A percentile compares a stretch with the other conserved stretches of the same genome.
Evolutionary conservation across 2,797 vertebrate genomes (phyloP).

Genomic region (Anomalospiza imberbis): DNA sequence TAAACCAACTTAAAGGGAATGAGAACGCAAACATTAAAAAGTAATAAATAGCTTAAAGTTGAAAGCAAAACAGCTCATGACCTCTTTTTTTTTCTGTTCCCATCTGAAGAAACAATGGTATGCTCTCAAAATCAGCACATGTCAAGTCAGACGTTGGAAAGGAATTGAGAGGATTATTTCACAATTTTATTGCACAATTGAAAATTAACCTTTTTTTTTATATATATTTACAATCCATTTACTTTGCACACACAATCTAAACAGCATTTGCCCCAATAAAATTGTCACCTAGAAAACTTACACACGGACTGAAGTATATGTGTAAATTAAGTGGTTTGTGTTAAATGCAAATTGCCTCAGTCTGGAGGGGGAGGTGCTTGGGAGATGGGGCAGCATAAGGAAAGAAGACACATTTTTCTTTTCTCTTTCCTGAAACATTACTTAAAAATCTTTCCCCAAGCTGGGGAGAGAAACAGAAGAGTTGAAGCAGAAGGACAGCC

Average conservation of each 20-base stretch:
- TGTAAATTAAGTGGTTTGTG: background rate
- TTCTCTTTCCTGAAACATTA: background rate
- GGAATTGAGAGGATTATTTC: slow-evolving; percentile 52
- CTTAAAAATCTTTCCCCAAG: background rate
- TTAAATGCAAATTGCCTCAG: slow-evolving; percentile 10
- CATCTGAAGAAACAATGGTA: background rate
- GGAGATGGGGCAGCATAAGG: background rate
- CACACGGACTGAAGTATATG: background rate
- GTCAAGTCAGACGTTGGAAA: background rate
- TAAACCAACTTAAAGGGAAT: background rate
- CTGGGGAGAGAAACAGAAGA: background rate
- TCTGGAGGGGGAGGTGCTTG: background rate
- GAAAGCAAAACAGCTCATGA: background rate
- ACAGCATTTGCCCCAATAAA: background rate
- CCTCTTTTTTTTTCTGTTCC: background rate
- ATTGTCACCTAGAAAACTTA: slow-evolving; percentile 36
- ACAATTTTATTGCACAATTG: slow-evolving; percentile 71
- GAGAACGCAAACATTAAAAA: background rate
- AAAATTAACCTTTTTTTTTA: slow-evolving; percentile 33
- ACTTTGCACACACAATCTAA: slow-evolving; percentile 24
- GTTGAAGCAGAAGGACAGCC: background rate
- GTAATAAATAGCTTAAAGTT: background rate
- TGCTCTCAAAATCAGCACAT: background rate
- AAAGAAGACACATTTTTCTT: background rate
- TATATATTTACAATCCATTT: slow-evolving; percentile 54